A percentile compares a stretch with the other conserved stretches of the same genome.
phyloP scores from a whole-genome alignment of 1,140 invertebrate species.

The Neelides sp. region DNA sequence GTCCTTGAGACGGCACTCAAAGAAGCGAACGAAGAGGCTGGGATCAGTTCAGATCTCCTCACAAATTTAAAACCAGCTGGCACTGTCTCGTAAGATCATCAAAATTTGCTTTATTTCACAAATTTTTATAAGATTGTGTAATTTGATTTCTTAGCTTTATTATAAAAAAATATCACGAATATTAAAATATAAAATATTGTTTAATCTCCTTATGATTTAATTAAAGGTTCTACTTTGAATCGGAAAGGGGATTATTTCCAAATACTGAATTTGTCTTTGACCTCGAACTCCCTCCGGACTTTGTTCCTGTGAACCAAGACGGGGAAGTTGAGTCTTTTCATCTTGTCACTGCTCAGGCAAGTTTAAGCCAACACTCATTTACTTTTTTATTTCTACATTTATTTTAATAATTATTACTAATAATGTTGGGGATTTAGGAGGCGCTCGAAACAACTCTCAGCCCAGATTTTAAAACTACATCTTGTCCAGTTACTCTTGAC shows the following conservation, averaged over 20 bases:
- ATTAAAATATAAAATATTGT: background rate
- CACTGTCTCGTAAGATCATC: conserved; percentile 55
- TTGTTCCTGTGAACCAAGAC: conserved; percentile 76
- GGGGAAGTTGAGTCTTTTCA: conserved; percentile 86
- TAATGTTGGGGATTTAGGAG: conserved; percentile 33
- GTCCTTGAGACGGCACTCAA: conserved; percentile 79
- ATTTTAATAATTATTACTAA: background rate
- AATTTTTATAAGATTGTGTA: background rate
- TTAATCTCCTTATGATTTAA: conserved; percentile 19
- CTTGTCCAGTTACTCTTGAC: conserved; percentile 74
- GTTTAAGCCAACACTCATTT: conserved; percentile 28
- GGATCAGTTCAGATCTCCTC: conserved; percentile 57
- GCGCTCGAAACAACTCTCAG: conserved; percentile 60
- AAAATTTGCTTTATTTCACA: no score
- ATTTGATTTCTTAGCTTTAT: background rate
- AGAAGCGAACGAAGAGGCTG: conserved; percentile 87
- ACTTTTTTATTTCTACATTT: background rate
- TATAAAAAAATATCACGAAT: background rate
- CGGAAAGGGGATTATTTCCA: conserved; percentile 78
- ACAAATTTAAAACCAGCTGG: conserved; percentile 63
- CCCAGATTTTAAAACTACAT: conserved; percentile 81
- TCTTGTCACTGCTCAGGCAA: conserved; percentile 62
- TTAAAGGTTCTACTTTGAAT: conserved; percentile 75
- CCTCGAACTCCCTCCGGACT: conserved; percentile 75
- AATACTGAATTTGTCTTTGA: conserved; percentile 94